phyloP scores from a whole-genome alignment of 2,888 invertebrate species.

The Leucoma salicis region DNA sequence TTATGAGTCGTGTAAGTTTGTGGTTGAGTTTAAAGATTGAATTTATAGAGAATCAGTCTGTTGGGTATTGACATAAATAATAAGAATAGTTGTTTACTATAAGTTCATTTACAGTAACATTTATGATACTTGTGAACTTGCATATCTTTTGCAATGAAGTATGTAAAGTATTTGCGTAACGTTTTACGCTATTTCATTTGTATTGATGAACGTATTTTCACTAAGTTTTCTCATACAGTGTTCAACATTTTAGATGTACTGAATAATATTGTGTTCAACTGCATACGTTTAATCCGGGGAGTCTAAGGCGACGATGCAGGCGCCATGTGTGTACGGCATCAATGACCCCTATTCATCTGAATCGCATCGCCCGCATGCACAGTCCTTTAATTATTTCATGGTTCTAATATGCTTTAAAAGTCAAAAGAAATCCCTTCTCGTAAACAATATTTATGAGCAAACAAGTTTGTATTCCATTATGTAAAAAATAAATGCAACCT shows the following conservation, averaged over 20 bases:
- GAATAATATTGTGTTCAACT: conserved; percentile 30
- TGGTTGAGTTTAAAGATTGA: too few species aligned
- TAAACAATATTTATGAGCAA: not conserved
- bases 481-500: too few species aligned
- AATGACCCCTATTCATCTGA: conserved; percentile 56
- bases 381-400: conserved; percentile 54
- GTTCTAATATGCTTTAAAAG: conserved; percentile 44
- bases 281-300: conserved; percentile 33
- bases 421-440: not conserved
- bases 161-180: too few species aligned
- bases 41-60: too few species aligned
- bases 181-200: too few species aligned
- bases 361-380: conserved; percentile 50
- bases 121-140: too few species aligned
- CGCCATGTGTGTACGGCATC: conserved; percentile 43
- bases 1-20: too few species aligned
- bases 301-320: conserved; percentile 32
- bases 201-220: conserved; percentile 2
- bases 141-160: too few species aligned
- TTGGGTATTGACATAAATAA: too few species aligned
- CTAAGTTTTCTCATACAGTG: conserved; percentile 1
- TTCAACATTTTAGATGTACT: conserved; percentile 9
- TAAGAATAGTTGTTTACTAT: too few species aligned
- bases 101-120: too few species aligned
- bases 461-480: too few species aligned